Evolutionary conservation across 1,140 invertebrate genomes (phyloP).

Genomic region (Neodiprion fabricii): DNA sequence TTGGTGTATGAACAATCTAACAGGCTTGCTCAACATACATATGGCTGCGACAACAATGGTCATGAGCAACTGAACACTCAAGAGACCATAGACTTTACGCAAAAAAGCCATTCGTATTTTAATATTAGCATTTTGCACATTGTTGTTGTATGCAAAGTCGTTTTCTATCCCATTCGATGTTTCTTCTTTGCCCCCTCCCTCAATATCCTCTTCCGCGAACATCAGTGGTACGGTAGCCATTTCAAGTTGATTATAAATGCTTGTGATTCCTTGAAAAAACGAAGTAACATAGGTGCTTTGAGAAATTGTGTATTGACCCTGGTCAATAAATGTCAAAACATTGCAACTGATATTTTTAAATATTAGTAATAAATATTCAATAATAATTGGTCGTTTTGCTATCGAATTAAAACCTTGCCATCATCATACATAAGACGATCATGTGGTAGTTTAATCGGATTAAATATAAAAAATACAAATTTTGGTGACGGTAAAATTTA

Average conservation of each 20-base stretch:
- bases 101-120: conserved; percentile 76
- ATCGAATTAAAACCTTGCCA: too few relatives aligned
- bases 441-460: too few relatives aligned
- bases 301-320: too few relatives aligned
- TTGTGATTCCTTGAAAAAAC: too few relatives aligned
- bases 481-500: too few relatives aligned
- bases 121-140: conserved; percentile 69
- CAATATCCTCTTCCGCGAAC: conserved; percentile 66
- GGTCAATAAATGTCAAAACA: too few relatives aligned
- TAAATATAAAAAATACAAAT: too few relatives aligned
- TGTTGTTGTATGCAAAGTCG: conserved; percentile 75
- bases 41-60: conserved; percentile 72
- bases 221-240: conserved; percentile 59
- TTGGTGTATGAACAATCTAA: conserved; percentile 72
- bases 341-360: too few relatives aligned
- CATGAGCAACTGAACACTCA: conserved; percentile 76
- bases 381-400: too few relatives aligned
- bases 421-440: too few relatives aligned
- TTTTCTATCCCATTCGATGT: conserved; percentile 60
- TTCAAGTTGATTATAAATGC: not conserved
- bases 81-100: conserved; percentile 84
- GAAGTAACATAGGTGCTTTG: too few relatives aligned
- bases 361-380: too few relatives aligned
- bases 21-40: conserved; percentile 67
- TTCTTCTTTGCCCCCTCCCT: conserved; percentile 66